phyloP scores from a whole-genome alignment of 2,113 vertebrate genomes.

The Corythoichthys haematopterus region DNA sequence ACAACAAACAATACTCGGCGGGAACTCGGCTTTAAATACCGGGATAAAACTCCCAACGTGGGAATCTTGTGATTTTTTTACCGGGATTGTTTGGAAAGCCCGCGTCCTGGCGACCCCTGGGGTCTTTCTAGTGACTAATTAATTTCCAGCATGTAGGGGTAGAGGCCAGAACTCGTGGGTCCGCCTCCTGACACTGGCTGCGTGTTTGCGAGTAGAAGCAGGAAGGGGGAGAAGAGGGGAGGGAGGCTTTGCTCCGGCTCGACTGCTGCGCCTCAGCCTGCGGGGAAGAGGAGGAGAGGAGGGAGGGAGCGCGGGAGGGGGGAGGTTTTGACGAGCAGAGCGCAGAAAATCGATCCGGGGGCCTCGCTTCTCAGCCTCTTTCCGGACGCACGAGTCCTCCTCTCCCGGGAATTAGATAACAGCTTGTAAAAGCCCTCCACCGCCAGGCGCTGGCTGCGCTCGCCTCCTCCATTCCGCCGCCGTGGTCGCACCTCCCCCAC shows the following conservation, averaged over 20 bases:
- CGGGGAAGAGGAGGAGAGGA: conserved; percentile 14
- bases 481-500: conserved; percentile 36
- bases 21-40: conserved; percentile 23
- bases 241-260: conserved; percentile 46
- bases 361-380: conserved; percentile 65
- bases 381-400: conserved; percentile 65
- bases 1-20: conserved; percentile 7
- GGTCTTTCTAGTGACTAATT: conserved; percentile 70
- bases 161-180: conserved; percentile 55
- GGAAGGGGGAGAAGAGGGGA: conserved; percentile 38
- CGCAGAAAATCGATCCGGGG: conserved; percentile 69
- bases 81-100: conserved; percentile 63
- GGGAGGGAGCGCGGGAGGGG: background rate
- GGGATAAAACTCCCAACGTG: conserved; percentile 10
- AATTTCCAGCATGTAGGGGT: conserved; percentile 64
- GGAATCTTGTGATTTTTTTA: conserved; percentile 53
- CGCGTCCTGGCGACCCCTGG: conserved; percentile 40
- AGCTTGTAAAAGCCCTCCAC: conserved; percentile 69
- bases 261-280: conserved; percentile 36
- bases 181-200: conserved; percentile 43
- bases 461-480: conserved; percentile 41
- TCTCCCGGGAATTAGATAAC: conserved; percentile 71
- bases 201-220: conserved; percentile 30
- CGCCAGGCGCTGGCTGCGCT: conserved; percentile 34
- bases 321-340: conserved; percentile 36